A percentile compares a stretch with the other conserved stretches of the same genome.
These are phyloP conservation scores for Microtus montanus DNA, from an alignment of 2,113 vertebrate species.

Conservation along the genomic window DNA sequence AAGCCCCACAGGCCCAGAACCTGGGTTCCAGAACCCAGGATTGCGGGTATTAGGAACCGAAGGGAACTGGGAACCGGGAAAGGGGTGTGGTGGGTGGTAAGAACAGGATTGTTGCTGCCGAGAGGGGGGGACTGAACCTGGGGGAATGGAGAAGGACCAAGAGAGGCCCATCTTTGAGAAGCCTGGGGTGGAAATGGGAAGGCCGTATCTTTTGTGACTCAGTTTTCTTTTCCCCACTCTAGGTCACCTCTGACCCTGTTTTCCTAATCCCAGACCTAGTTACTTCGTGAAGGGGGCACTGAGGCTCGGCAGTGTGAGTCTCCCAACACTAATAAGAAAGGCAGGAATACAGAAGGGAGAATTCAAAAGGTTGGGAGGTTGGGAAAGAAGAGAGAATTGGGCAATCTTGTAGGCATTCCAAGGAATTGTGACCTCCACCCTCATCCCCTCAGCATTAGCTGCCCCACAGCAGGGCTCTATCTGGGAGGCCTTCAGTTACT, in stretches of 20 bases:
- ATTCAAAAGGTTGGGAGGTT: conserved; percentile 47
- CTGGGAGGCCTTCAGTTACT: not conserved
- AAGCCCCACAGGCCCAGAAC: conserved; percentile 30
- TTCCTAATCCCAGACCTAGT: not conserved
- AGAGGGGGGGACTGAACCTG: not conserved
- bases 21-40: not conserved
- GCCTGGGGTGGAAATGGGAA: not conserved
- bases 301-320: not conserved
- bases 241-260: conserved; percentile 36
- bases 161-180: not conserved
- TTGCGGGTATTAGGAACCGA: not conserved
- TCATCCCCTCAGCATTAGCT: not conserved
- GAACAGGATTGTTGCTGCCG: not conserved
- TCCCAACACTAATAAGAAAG: conserved; percentile 12
- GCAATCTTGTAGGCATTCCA: not conserved
- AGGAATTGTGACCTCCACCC: conserved; percentile 57
- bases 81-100: conserved; percentile 72
- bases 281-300: conserved; percentile 37
- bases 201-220: conserved; percentile 60
- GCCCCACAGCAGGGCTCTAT: not conserved
- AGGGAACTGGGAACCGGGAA: conserved; percentile 43
- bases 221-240: conserved; percentile 15
- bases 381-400: conserved; percentile 37
- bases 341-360: not conserved
- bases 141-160: not conserved